Evolutionary conservation across 2,797 vertebrate genomes (phyloP), one percentile per base, ranked within the genome.

Genomic region (Falco naumanni): DNA sequence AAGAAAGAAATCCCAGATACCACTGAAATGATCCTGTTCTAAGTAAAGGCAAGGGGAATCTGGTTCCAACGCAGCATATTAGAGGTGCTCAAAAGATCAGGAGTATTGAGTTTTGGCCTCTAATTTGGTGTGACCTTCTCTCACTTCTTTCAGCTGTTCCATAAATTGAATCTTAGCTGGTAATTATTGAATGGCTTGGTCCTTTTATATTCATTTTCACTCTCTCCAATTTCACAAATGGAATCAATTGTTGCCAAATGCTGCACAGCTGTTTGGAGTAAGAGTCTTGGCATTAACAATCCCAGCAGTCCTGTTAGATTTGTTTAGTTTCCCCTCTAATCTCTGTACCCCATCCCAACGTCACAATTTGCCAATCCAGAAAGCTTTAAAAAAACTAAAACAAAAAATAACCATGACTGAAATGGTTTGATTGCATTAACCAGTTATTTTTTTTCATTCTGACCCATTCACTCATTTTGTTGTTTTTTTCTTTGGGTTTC

Each of bases 141-240:
- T 90, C 69, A 51, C 34, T 71, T 60, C 64, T 88, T 89, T 93
- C 78, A 96, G 74, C 74, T 93, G 77, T 74, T 87, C 64, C 37
- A 74, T 65, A 79, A 95, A 96, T 37, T 82, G 66, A 84, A 70
- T 76, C 89, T 95, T 84, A 92, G 45, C 18, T 80, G 56, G 45
- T 92, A 93, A 87, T 93, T 90, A 80, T 48, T 78, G 75, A 93
- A 90, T 70, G 34, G 51, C 39, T 87, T 59, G 24, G 28, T 50
- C 39, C 28, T 70, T 94, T 88, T 33, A 25, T 79, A 76, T 34
- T 90, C 18, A 53, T 84, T 84, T 43, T 84, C 26, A 51, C 54
- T 65, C 57, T 86, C 80, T 87, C 34, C 11, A 37, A 50, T 82
- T 93, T 89, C 89, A 63, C 68, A 90, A 94, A 92, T 70, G 59